Base-by-base conservation (phyloP, 2,888 invertebrate genomes). In the Calliphora vomitoria region DNA sequence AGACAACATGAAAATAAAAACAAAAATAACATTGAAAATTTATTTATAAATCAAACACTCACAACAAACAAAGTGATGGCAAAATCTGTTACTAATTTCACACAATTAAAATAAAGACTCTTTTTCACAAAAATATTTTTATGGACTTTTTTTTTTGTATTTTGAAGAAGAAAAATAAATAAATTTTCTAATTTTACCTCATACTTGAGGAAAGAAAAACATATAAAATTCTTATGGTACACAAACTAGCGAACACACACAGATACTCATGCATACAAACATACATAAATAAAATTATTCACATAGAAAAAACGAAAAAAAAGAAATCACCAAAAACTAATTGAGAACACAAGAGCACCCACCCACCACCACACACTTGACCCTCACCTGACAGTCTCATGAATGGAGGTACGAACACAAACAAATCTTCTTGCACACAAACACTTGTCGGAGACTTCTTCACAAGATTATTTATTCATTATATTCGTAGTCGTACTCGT, bases 11-110 rank as follows among this genome's bases (percentile, higher is more conserved):
- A 35, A 66, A 13, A 79, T 58, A 13, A 60, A 79, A 44, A 66
- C n/a, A 64, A 41, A 85, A 64, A 18, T 69, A 69, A 75, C 82
- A 82, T 74, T 86, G 72, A 86, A 83, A 69, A 64, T 71, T 69
- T 83, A 83, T 86, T 86, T 79, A 79, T 80, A 80, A 75, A 75
- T 79, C 41, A 82, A 15, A 74, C 62, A 75, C 58, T 38, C 58
- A 50, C 18, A 74, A 60, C 25, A 60, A 60, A 41, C 31, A 35
- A 82, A 79, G 8, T 82, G 66, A 68, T 82, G 74, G n/a, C 69
- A 68, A 66, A 78, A 15, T 79, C 53, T 62, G 74, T 31, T 31
- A 47, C 31, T 64, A 75, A 62, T 71, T 41, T 71, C 64, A 71
- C 68, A 47, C 68, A 62, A 62, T 62, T 47, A 20, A 35, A 58